Evolutionary conservation across 2,888 invertebrate genomes (phyloP).

Genomic region (Leucozona laternaria): DNA sequence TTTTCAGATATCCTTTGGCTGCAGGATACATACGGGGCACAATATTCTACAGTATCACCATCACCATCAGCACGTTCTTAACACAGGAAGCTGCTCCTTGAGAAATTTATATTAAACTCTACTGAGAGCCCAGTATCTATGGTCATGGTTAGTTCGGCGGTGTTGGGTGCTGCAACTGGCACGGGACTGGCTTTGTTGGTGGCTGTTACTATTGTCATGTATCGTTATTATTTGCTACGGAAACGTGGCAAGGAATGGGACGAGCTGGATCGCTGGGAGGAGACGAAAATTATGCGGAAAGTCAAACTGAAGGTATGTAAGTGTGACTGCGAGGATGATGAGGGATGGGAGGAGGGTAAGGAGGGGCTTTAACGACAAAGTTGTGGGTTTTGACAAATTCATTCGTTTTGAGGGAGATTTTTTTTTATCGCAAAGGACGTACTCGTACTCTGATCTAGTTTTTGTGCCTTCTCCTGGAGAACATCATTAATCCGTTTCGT

Average conservation of each 20-base stretch:
- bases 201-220: conserved; percentile 88
- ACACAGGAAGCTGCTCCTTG: conserved; percentile 1
- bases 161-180: conserved; percentile 88
- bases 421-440: neutral
- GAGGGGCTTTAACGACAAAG: neutral
- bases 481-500: conserved; percentile 7
- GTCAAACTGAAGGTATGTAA: conserved; percentile 83
- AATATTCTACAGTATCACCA: neutral
- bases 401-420: neutral
- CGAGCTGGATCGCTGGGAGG: conserved; percentile 85
- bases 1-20: conserved; percentile 39
- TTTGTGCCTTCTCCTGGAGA: neutral
- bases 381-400: conserved; percentile 6
- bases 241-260: conserved; percentile 87
- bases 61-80: neutral
- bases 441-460: neutral
- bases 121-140: conserved; percentile 72
- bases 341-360: neutral
- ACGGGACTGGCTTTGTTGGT: conserved; percentile 87
- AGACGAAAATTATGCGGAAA: conserved; percentile 83
- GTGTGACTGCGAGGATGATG: conserved; percentile 53
- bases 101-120: conserved; percentile 18
- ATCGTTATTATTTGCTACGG: conserved; percentile 87
- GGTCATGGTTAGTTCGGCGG: conserved; percentile 87
- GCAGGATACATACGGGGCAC: conserved; percentile 7